Evolutionary conservation across 30 jellyfish, hydroid and myxozoan genomes (phyloP).

Genomic region (Hydractinia symbiolongicarpus): DNA sequence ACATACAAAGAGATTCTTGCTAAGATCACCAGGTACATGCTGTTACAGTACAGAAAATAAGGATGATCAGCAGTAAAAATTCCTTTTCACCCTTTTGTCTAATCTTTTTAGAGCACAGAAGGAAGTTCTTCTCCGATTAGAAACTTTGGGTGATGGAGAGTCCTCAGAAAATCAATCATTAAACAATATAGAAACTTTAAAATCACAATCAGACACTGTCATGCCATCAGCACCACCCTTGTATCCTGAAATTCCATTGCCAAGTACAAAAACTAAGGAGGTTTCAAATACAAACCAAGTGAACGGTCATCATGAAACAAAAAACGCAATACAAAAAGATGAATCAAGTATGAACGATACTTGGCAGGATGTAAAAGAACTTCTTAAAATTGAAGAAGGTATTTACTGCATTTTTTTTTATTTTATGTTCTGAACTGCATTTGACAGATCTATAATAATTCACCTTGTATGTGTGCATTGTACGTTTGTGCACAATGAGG

Average conservation of each 20-base stretch:
- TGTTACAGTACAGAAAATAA: neutral
- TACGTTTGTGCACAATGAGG: no score
- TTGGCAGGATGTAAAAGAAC: conserved; percentile 64
- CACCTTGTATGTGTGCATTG: no score
- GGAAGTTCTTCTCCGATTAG: conserved; percentile 43
- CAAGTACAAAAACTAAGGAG: no score
- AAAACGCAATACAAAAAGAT: no score
- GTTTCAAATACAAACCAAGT: no score
- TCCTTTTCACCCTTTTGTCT: neutral
- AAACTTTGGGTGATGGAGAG: conserved; percentile 3
- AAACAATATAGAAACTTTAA: no score
- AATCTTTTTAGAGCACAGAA: conserved; percentile 35
- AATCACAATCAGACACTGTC: neutral
- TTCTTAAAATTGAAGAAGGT: conserved; percentile 66
- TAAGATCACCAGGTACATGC: conserved; percentile 5
- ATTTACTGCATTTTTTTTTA: neutral
- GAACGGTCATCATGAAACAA: no score
- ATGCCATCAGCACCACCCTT: conserved; percentile 58
- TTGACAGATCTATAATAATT: no score
- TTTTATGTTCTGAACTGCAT: no score
- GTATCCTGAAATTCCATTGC: neutral
- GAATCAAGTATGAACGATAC: neutral
- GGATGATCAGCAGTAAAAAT: neutral
- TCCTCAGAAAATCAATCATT: no score
- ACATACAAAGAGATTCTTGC: neutral